A percentile compares a stretch with the other conserved stretches of the same genome.
These are phyloP conservation scores for Crotalus viridis DNA, from an alignment of 2,113 vertebrate genomes.

Conservation along the genomic window DNA sequence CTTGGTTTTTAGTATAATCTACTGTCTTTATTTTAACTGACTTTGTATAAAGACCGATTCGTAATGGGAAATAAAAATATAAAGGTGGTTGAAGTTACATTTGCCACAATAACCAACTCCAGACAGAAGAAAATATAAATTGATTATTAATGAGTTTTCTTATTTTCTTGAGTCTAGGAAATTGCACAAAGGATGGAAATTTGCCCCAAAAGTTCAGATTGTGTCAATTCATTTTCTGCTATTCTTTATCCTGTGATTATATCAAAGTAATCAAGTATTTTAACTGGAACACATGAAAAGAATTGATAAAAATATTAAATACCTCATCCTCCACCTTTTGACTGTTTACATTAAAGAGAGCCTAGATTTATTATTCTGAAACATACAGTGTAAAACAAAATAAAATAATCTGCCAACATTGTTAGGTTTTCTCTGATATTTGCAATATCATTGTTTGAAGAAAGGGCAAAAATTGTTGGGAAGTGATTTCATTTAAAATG, in stretches of 20 bases:
- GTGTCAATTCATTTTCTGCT: neutral
- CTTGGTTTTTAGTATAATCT: neutral
- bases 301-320: neutral
- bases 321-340: neutral
- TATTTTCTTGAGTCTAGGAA: neutral
- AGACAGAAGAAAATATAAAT: neutral
- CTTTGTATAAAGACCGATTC: neutral
- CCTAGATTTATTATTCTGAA: neutral
- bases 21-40: neutral
- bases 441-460: neutral
- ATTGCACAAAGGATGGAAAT: neutral
- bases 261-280: neutral
- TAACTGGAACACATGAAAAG: neutral
- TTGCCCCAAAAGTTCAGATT: neutral
- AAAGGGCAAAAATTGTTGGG: neutral
- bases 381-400: neutral
- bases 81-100: neutral
- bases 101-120: neutral
- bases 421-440: neutral
- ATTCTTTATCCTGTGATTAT: neutral
- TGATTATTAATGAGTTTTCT: neutral
- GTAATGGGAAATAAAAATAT: neutral
- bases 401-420: neutral
- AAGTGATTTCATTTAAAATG: neutral
- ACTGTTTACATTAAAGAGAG: neutral